Percentiles rank a stretch among this genome's conserved stretches.
Conservation (phyloP, 2,797 vertebrate species). For the Rhinophrynus dorsalis region DNA sequence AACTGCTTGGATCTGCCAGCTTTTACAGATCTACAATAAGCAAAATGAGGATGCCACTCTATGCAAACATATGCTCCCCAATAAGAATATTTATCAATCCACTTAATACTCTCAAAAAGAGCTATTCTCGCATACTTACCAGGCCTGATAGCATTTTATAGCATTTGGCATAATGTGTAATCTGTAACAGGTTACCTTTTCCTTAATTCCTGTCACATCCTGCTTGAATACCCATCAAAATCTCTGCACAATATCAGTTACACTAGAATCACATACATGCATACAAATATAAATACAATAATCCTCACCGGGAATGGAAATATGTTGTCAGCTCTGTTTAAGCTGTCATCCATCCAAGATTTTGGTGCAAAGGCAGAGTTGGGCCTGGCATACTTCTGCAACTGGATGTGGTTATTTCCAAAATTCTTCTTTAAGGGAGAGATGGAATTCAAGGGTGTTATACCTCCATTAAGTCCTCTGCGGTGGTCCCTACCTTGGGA, state of each 20-base stretch:
- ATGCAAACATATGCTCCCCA: no score
- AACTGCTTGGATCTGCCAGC: no score
- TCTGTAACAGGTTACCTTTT: no score
- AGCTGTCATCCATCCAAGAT: constrained; percentile 94
- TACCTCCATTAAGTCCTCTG: constrained; percentile 88
- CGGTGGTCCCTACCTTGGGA: constrained; percentile 95
- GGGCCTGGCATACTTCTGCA: constrained; percentile 95
- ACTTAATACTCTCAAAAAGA: no score
- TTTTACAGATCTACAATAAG: no score
- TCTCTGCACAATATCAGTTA: neutral
- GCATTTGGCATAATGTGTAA: no score
- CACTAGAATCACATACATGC: neutral
- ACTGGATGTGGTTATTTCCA: constrained; percentile 92
- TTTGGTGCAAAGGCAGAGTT: constrained; percentile 93
- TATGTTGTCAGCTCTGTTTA: constrained; percentile 90
- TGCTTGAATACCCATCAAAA: neutral
- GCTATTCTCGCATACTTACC: no score
- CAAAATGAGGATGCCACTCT: no score
- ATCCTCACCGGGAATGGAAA: constrained; percentile 95
- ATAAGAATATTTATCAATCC: no score
- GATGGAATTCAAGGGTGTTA: constrained; percentile 93
- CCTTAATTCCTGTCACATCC: no score
- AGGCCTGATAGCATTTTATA: no score
- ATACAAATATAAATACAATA: constrained; percentile 27
- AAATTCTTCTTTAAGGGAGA: constrained; percentile 98